Evolutionary conservation across 2,113 vertebrate species (phyloP).

Genomic region (Halcyon malimbica): DNA sequence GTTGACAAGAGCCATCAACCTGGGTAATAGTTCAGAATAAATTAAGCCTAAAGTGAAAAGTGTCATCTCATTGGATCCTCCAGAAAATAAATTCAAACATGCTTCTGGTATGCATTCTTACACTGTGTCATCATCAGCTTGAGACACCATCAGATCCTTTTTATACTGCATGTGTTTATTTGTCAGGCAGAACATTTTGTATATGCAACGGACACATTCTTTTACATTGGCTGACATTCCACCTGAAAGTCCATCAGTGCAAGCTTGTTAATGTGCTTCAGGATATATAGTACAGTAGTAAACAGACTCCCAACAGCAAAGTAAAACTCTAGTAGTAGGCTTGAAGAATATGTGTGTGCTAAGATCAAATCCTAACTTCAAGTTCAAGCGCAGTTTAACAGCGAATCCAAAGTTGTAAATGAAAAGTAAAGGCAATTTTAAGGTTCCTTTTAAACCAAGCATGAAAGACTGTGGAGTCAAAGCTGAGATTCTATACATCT

Average conservation of each 20-base stretch:
- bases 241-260: slow-evolving; percentile 68
- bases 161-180: slow-evolving; percentile 1
- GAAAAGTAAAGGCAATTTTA: slow-evolving; percentile 77
- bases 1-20: slow-evolving; percentile 16
- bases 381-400: slow-evolving; percentile 81
- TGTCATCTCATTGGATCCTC: not conserved
- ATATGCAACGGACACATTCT: slow-evolving; percentile 24
- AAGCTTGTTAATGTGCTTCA: slow-evolving; percentile 68
- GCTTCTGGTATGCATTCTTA: slow-evolving; percentile 44
- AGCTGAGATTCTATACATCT: slow-evolving; percentile 77
- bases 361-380: slow-evolving; percentile 72
- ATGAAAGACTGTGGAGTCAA: slow-evolving; percentile 78
- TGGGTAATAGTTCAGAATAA: slow-evolving; percentile 38
- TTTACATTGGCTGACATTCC: slow-evolving; percentile 57
- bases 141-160: not conserved
- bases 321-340: slow-evolving; percentile 64
- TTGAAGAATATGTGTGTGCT: slow-evolving; percentile 50
- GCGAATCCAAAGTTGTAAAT: slow-evolving; percentile 79
- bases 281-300: slow-evolving; percentile 54
- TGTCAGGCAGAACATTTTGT: not conserved
- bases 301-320: slow-evolving; percentile 70
- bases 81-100: slow-evolving; percentile 13
- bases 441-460: slow-evolving; percentile 79
- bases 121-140: slow-evolving; percentile 9
- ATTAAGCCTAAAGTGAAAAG: slow-evolving; percentile 42